Evolutionary conservation across 2,888 invertebrate species (phyloP).

Genomic region (Phasia obesa): DNA sequence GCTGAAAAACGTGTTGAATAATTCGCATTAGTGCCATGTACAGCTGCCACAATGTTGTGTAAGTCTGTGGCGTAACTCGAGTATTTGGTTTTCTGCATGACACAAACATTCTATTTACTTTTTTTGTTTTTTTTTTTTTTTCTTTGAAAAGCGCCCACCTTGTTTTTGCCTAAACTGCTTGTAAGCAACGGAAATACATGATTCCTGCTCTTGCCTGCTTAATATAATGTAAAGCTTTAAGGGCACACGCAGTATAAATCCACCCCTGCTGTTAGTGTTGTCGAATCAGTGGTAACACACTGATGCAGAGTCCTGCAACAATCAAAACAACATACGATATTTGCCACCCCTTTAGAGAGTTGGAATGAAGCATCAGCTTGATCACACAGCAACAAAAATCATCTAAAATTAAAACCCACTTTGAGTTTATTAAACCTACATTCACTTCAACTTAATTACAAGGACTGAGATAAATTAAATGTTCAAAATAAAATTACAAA

Average conservation of each 20-base stretch:
- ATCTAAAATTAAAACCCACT: conserved; percentile 82
- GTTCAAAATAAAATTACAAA: background rate
- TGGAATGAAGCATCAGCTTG: conserved; percentile 25
- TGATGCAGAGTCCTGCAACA: conserved; percentile 45
- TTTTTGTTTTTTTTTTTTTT: conserved; percentile 26
- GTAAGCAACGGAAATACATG: conserved; percentile 30
- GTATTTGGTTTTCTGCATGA: conserved; percentile 54
- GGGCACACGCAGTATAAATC: conserved; percentile 35
- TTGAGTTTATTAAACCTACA: conserved; percentile 79
- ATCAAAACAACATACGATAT: conserved; percentile 54
- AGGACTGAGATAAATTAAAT: conserved; percentile 18
- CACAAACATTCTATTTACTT: conserved; percentile 21
- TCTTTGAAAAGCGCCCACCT: conserved; percentile 67
- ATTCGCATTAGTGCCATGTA: conserved; percentile 76
- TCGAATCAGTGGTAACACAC: conserved; percentile 54
- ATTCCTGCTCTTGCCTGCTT: conserved; percentile 25
- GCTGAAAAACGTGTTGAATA: conserved; percentile 74
- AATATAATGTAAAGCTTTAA: conserved; percentile 37
- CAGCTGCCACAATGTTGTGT: conserved; percentile 74
- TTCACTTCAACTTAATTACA: conserved; percentile 41
- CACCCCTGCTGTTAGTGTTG: conserved; percentile 70
- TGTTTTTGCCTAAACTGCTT: conserved; percentile 42
- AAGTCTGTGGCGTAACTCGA: conserved; percentile 75
- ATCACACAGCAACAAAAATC: conserved; percentile 68
- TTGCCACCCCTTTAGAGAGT: conserved; percentile 51